These are phyloP conservation scores for Drosophila subobscura DNA, from an alignment of 1,140 invertebrate species.

Conservation along the genomic window DNA sequence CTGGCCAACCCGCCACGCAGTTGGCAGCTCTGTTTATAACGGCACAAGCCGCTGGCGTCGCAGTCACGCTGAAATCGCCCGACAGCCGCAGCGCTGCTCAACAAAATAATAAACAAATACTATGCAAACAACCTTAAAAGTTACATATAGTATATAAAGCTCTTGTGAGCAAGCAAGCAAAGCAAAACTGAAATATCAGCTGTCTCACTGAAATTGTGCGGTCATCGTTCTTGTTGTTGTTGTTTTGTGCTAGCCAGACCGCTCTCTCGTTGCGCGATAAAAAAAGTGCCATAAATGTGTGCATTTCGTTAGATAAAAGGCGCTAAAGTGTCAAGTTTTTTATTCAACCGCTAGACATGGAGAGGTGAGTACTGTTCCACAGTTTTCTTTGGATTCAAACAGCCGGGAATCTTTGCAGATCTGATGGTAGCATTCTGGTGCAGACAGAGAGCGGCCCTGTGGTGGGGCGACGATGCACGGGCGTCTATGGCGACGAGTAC, in stretches of 20 bases:
- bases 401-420: background rate
- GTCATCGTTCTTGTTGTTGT: conserved; percentile 2
- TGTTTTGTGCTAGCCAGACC: background rate
- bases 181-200: conserved; percentile 42
- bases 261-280: conserved; percentile 24
- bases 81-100: no score
- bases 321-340: background rate
- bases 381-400: no score
- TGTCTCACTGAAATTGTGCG: conserved; percentile 23
- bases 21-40: no score
- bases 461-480: conserved; percentile 49
- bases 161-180: conserved; percentile 7
- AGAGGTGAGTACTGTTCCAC: conserved; percentile 23
- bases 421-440: conserved; percentile 1
- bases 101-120: conserved; percentile 2
- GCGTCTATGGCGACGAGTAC: conserved; percentile 68
- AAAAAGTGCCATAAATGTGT: conserved; percentile 43
- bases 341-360: conserved; percentile 41
- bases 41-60: no score
- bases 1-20: no score
- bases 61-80: no score
- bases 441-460: conserved; percentile 51
- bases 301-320: conserved; percentile 40
- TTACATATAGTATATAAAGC: conserved; percentile 4
- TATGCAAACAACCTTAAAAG: background rate